Conservation (phyloP, 2,888 invertebrate genomes). For the Lagria hirta region DNA sequence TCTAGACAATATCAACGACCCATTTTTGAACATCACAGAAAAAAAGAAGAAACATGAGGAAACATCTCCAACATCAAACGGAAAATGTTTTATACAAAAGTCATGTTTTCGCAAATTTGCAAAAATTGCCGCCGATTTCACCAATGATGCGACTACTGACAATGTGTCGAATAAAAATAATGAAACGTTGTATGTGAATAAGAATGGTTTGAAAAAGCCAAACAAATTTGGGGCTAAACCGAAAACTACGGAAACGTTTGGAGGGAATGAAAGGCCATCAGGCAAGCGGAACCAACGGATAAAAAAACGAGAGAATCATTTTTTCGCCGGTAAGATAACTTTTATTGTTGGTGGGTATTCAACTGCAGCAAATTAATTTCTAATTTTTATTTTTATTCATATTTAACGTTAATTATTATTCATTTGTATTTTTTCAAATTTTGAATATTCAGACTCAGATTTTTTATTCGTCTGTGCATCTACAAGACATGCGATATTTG, state of each 20-base stretch:
- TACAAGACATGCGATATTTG: too few species aligned
- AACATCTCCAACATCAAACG: slow-evolving; percentile 56
- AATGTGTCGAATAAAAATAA: slow-evolving; percentile 39
- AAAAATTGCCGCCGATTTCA: slow-evolving; percentile 47
- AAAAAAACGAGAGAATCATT: slow-evolving; percentile 55
- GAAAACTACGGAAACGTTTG: slow-evolving; percentile 41
- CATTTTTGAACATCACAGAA: slow-evolving; percentile 51
- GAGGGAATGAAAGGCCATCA: slow-evolving; percentile 45
- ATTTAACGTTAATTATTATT: too few species aligned
- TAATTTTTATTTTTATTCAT: not conserved
- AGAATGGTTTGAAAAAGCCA: slow-evolving; percentile 46
- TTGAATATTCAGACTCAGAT: too few species aligned
- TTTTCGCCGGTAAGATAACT: slow-evolving; percentile 46
- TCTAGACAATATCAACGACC: slow-evolving; percentile 57
- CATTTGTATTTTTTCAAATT: too few species aligned
- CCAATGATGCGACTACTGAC: slow-evolving; percentile 42
- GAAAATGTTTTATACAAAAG: slow-evolving; percentile 54
- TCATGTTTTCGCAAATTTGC: slow-evolving; percentile 55
- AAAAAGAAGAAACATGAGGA: slow-evolving; percentile 47
- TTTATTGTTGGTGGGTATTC: too few species aligned
- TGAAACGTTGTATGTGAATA: slow-evolving; percentile 43
- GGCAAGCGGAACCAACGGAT: slow-evolving; percentile 59
- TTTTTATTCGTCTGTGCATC: too few species aligned
- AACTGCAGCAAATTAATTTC: too few species aligned
- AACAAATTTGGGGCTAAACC: slow-evolving; percentile 40